A percentile compares a stretch with the other conserved stretches of the same genome.
phyloP scores from a whole-genome alignment of 2,888 invertebrate species.

The Synanthedon myopaeformis region DNA sequence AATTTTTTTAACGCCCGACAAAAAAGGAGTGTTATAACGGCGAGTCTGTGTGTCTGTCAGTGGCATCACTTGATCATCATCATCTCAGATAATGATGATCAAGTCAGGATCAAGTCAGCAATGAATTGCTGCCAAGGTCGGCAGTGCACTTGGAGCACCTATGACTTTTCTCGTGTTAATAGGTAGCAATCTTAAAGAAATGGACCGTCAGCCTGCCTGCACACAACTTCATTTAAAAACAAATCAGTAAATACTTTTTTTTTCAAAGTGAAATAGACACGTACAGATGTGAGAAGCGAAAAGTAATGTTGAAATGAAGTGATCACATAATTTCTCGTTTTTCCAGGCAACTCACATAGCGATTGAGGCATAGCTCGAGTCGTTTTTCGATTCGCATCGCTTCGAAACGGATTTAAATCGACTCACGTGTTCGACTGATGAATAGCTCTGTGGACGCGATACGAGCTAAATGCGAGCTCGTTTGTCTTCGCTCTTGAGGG shows the following conservation, averaged over 20 bases:
- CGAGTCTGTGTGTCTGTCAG: too few relatives aligned
- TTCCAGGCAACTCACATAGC: constrained; percentile 5
- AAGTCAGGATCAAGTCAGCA: too few relatives aligned
- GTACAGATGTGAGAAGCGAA: too few relatives aligned
- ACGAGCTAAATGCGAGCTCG: constrained; percentile 19
- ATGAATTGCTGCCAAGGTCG: background rate
- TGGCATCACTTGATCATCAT: too few relatives aligned
- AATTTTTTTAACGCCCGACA: too few relatives aligned
- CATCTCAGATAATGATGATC: too few relatives aligned
- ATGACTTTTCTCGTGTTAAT: too few relatives aligned
- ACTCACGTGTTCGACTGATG: constrained; percentile 25
- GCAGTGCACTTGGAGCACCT: background rate
- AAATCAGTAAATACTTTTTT: too few relatives aligned
- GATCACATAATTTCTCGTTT: constrained; percentile 1
- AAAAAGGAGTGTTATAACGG: background rate
- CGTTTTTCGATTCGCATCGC: constrained; percentile 2
- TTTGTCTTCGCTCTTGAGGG: constrained; percentile 13
- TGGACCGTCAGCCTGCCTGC: background rate
- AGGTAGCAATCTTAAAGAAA: background rate
- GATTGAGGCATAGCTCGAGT: constrained; percentile 6
- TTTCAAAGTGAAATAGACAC: too few relatives aligned
- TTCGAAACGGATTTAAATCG: constrained; percentile 16
- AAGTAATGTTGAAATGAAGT: too few relatives aligned
- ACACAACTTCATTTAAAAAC: too few relatives aligned
- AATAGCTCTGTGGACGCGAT: constrained; percentile 16